Conservation (phyloP, 2,797 vertebrate genomes). For the Glossophaga mutica region DNA sequence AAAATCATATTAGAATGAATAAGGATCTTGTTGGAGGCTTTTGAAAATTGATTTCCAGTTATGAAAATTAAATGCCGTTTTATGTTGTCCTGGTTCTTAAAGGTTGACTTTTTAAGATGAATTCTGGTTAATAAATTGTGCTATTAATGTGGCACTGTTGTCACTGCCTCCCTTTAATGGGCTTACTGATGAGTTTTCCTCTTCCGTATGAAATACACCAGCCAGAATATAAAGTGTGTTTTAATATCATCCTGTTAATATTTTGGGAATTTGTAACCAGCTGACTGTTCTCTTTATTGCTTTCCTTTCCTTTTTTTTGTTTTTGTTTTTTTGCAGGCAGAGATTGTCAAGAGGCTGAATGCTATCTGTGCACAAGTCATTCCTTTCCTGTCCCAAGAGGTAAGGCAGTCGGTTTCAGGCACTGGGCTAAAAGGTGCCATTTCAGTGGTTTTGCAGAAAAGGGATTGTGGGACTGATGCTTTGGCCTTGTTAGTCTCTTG, state of each 20-base stretch:
- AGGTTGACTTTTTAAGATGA: slow-evolving; percentile 58
- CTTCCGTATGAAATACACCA: slow-evolving; percentile 35
- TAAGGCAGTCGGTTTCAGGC: slow-evolving; percentile 81
- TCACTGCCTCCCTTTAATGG: slow-evolving; percentile 51
- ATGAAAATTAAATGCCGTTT: slow-evolving; percentile 63
- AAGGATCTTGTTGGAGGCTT: slow-evolving; percentile 20
- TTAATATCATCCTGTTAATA: slow-evolving; percentile 43
- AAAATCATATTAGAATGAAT: slow-evolving; percentile 17
- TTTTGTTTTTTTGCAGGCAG: slow-evolving; percentile 89
- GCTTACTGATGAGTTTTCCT: slow-evolving; percentile 31
- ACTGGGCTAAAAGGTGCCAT: slow-evolving; percentile 46
- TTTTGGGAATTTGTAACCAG: slow-evolving; percentile 66
- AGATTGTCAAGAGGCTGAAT: slow-evolving; percentile 99
- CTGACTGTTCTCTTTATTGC: slow-evolving; percentile 70
- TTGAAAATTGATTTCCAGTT: slow-evolving; percentile 49
- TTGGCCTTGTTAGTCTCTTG: slow-evolving; percentile 55
- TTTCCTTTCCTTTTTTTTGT: slow-evolving; percentile 77
- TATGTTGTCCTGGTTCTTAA: slow-evolving; percentile 47
- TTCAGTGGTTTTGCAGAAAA: slow-evolving; percentile 54
- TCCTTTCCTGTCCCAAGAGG: slow-evolving; percentile 99
- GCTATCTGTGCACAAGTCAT: slow-evolving; percentile 99
- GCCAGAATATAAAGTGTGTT: slow-evolving; percentile 48
- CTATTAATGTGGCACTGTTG: slow-evolving; percentile 41
- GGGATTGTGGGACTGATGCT: slow-evolving; percentile 17
- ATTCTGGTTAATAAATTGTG: slow-evolving; percentile 54